These are phyloP conservation scores for Columba livia DNA, from an alignment of 2,113 vertebrate species.

Conservation along the genomic window DNA sequence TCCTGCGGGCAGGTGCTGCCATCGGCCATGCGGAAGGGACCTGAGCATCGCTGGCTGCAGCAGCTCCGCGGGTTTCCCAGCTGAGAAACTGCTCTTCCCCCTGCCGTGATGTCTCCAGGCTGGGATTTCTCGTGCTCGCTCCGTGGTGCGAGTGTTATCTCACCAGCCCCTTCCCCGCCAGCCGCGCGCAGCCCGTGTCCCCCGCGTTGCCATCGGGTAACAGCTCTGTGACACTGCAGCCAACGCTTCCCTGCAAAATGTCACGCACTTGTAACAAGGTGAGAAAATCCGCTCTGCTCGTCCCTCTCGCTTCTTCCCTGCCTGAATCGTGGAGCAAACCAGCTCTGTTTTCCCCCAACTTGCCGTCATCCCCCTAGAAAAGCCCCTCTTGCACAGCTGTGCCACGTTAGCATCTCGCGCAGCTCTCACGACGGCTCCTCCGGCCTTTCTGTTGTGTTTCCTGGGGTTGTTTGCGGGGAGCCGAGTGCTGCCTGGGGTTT, in stretches of 20 bases:
- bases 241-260: neutral
- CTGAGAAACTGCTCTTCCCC: neutral
- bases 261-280: neutral
- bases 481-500: neutral
- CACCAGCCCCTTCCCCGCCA: rapidly evolving
- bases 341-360: rapidly evolving
- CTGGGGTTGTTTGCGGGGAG: neutral
- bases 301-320: neutral
- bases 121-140: neutral
- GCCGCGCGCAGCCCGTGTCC: neutral
- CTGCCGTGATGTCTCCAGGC: rapidly evolving
- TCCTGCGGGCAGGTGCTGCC: neutral
- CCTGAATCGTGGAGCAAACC: rapidly evolving
- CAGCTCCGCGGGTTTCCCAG: neutral
- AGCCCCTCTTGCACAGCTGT: neutral
- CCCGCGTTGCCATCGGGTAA: rapidly evolving
- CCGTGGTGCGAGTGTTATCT: rapidly evolving
- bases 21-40: rapidly evolving
- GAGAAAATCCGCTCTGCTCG: neutral
- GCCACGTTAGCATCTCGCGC: rapidly evolving
- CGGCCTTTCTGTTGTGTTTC: neutral
- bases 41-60: rapidly evolving
- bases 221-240: neutral
- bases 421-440: neutral
- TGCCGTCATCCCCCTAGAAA: neutral